Evolutionary conservation across 2,797 vertebrate genomes (phyloP).

Genomic region (Choloepus didactylus): DNA sequence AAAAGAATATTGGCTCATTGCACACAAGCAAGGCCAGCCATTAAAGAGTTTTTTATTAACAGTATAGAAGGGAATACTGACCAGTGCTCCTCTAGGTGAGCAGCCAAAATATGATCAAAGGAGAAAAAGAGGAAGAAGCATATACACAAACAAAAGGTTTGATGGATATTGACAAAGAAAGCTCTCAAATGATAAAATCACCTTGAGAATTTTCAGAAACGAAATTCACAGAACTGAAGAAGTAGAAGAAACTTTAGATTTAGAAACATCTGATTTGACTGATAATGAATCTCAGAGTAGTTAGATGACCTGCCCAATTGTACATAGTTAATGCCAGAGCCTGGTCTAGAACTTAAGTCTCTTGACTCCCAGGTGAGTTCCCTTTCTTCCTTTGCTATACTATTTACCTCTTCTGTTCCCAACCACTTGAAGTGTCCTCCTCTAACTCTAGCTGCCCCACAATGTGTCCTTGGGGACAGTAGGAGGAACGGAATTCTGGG

Average conservation of each 20-base stretch:
- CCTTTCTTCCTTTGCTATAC: not conserved
- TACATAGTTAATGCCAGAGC: not conserved
- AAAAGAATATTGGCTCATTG: conserved; percentile 40
- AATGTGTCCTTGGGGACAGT: not conserved
- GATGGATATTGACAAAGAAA: not conserved
- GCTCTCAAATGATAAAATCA: conserved; percentile 60
- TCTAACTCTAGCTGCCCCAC: not conserved
- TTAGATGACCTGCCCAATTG: not conserved
- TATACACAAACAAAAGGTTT: not conserved
- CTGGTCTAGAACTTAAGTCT: not conserved
- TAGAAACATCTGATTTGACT: conserved; percentile 1
- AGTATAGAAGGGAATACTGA: conserved; percentile 17
- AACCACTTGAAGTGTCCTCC: not conserved
- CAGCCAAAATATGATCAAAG: conserved; percentile 52
- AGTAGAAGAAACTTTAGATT: conserved; percentile 12
- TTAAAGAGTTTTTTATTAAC: not conserved
- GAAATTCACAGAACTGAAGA: not conserved
- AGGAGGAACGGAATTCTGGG: conserved; percentile 41
- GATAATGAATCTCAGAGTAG: conserved; percentile 45
- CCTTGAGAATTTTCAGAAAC: conserved; percentile 57
- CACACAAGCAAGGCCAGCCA: not conserved
- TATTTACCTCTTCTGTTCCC: not conserved
- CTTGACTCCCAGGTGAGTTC: not conserved
- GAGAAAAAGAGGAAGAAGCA: conserved; percentile 17
- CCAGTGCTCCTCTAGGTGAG: not conserved